A percentile compares a stretch with the other conserved stretches of the same genome.
These are phyloP conservation scores for Sula dactylatra DNA, from an alignment of 2,113 vertebrate species.

Conservation along the genomic window DNA sequence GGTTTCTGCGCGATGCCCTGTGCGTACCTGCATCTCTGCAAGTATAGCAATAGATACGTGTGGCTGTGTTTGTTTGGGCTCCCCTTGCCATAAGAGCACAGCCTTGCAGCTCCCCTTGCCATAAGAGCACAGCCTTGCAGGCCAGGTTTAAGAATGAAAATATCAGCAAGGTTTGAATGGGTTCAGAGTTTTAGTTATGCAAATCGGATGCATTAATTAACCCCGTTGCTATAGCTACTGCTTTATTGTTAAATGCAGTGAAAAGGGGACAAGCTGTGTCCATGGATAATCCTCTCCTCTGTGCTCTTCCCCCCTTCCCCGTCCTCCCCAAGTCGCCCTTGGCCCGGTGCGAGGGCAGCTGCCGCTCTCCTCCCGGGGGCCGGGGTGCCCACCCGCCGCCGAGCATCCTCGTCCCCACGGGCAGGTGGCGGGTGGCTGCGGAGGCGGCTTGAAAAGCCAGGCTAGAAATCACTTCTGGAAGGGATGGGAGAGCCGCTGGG, in stretches of 20 bases:
- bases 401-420: not conserved
- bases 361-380: not conserved
- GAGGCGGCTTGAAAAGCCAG: not conserved
- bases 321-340: not conserved
- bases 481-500: not conserved
- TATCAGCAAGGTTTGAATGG: slow-evolving; percentile 10
- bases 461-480: not conserved
- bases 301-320: not conserved
- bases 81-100: not conserved
- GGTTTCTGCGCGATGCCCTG: not conserved
- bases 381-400: not conserved
- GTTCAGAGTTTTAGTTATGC: slow-evolving; percentile 48
- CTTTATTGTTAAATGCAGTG: slow-evolving; percentile 37
- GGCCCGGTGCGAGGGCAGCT: not conserved
- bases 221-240: slow-evolving; percentile 56
- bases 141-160: slow-evolving; percentile 3
- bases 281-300: not conserved
- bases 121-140: not conserved
- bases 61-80: not conserved
- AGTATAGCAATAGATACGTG: rapidly evolving
- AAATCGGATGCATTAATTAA: slow-evolving; percentile 55
- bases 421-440: not conserved
- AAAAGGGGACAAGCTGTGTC: slow-evolving; percentile 29
- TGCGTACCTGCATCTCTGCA: not conserved
- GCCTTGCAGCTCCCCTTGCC: not conserved